Base-by-base conservation (phyloP, 35 echinoderm and acorn worm species). In the Amphiura filiformis region DNA sequence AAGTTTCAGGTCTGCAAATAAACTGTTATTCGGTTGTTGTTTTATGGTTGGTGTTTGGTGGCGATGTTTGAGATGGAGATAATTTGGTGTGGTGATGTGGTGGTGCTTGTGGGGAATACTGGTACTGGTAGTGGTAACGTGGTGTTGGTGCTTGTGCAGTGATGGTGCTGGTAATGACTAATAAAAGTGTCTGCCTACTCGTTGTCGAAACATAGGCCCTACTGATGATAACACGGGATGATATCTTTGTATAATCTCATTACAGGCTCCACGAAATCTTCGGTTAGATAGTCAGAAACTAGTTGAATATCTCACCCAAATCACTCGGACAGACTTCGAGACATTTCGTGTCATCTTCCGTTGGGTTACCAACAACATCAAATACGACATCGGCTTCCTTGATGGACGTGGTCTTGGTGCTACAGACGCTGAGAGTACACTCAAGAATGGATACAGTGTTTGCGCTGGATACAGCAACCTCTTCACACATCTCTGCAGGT, bases 281-380 rank as follows among this genome's bases (percentile, higher is more conserved):
- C 78, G 79, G 20, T 56, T 82, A 23, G n/a, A 75, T 15, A 35
- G 38, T 32, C 41, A 61, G 31, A 0, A 65, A 32, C 39, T 90
- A 18, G 88, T 90, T 22, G 15, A 38, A 0, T 83, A 83, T 78
- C 88, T 90, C 26, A 90, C 81, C 7, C 30, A 37, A 31, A 32
- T 44, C 2, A 34, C 80, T 17, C 31, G 84, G 14, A 76, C 79
- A 76, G 79, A 84, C 0, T 36, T 90, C 0, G 80, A 90, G 52
- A 90, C 83, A 42, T 64, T 76, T 28, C 56, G 88, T 22, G 81
- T 77, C 14, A 36, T 90, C 23, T 90, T 84, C 31, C 88, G 88
- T 9, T 90, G 88, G 88, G 65, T 65, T 12, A 65, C 88, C 0
- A 56, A 90, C 36, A 83, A 90, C 39, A 52, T 82, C 56, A 32